Conservation (phyloP, 2,888 invertebrate genomes). For the Colletes collaris region DNA sequence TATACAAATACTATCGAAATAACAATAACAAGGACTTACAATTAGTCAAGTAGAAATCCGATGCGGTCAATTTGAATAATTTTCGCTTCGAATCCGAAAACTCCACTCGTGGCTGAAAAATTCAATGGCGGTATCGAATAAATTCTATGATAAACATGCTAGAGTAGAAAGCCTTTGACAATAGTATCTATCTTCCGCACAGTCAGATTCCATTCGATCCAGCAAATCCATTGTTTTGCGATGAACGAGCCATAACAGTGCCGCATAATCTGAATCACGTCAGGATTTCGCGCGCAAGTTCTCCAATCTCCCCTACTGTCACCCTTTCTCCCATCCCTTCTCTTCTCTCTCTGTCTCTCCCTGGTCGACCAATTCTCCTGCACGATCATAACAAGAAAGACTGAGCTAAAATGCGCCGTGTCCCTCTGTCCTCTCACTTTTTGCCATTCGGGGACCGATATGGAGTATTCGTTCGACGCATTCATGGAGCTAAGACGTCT, state of each 20-base stretch:
- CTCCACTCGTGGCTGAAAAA: conserved; percentile 15
- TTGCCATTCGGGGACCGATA: conserved; percentile 27
- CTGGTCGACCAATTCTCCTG: no score
- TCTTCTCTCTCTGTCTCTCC: no score
- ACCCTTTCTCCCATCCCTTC: not conserved
- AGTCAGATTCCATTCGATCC: conserved; percentile 71
- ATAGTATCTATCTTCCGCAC: conserved; percentile 68
- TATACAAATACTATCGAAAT: no score
- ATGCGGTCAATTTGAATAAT: not conserved
- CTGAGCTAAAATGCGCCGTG: not conserved
- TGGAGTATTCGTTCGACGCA: conserved; percentile 49
- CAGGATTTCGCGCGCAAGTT: conserved; percentile 50
- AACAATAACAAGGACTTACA: not conserved
- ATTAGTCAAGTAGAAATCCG: no score
- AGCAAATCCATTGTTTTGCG: conserved; percentile 69
- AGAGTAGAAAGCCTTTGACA: conserved; percentile 60
- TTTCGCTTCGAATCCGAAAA: conserved; percentile 39
- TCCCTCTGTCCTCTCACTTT: conserved; percentile 19
- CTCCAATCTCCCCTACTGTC: not conserved
- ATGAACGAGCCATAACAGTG: conserved; percentile 59
- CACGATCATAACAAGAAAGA: no score
- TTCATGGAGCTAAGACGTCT: conserved; percentile 61
- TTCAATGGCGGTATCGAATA: conserved; percentile 56
- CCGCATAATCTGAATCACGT: conserved; percentile 67
- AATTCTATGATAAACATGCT: conserved; percentile 61